Evolutionary conservation across 2,888 invertebrate species (phyloP).

Genomic region (Amblyjoppa proteus): DNA sequence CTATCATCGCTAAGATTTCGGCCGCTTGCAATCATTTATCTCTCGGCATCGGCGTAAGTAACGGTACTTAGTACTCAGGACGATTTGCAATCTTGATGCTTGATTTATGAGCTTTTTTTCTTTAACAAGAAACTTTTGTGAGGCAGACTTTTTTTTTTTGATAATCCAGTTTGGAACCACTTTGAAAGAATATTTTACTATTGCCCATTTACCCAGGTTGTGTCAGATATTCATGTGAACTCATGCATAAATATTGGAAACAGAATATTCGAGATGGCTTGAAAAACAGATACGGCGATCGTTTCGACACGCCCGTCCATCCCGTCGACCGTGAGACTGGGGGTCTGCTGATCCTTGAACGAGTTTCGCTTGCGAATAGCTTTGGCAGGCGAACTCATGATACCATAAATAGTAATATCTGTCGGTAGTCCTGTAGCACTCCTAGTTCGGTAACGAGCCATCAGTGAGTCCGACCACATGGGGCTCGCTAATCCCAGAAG

Average conservation of each 20-base stretch:
- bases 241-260: neutral
- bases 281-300: slow-evolving; percentile 19
- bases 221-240: neutral
- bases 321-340: slow-evolving; percentile 35
- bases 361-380: slow-evolving; percentile 15
- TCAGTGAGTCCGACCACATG: slow-evolving; percentile 82
- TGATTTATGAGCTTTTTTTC: slow-evolving; percentile 29
- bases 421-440: slow-evolving; percentile 81
- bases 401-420: slow-evolving; percentile 84
- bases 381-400: slow-evolving; percentile 53
- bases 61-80: slow-evolving; percentile 36
- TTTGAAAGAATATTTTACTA: neutral
- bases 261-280: neutral
- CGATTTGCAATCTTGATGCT: slow-evolving; percentile 56
- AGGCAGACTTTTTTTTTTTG: neutral
- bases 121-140: neutral
- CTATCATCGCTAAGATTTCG: slow-evolving; percentile 56
- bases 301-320: slow-evolving; percentile 48
- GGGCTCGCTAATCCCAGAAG: slow-evolving; percentile 83
- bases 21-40: slow-evolving; percentile 61
- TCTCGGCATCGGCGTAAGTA: slow-evolving; percentile 45
- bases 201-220: neutral
- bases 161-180: neutral
- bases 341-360: slow-evolving; percentile 49
- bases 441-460: slow-evolving; percentile 83